Base-by-base conservation (phyloP, 2,888 invertebrate genomes). In the Deilephila porcellus region DNA sequence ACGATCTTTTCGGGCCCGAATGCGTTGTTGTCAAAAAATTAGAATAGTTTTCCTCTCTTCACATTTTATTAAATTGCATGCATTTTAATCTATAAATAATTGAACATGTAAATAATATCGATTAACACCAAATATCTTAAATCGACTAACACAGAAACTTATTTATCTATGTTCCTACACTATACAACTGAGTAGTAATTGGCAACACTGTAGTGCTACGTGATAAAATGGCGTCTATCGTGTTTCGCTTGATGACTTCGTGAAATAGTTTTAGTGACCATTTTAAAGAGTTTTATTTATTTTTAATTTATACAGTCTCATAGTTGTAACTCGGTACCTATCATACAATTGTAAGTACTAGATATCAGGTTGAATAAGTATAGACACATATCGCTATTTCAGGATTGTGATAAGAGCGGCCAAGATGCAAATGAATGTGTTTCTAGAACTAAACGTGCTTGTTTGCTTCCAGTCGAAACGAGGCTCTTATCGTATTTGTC, bases 381-480 rank as follows among this genome's bases (percentile, higher is more conserved):
- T 52, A 14, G 45, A 79, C 79, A 82, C 81, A 82, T 83, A 81
- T 60, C 34, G 29, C 60, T 71, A 37, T 81, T 81, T 82, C 88
- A 90, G 90, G 89, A 87, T 87, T 87, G 81, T 85, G 88, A 83
- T 91, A 91, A 89, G 90, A 88, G 86, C 86, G 86, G 84, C 86
- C 85, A 84, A 86, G 85, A 90, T 88, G 88, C 83, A 85, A 89
- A 87, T 86, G 75, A 84, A 80, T 82, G 78, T 82, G 79, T 77
- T 81, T 85, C 78, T 85, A 83, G 84, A 85, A 86, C 85, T 74
- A 91, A 92, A 84, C 75, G 81, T 85, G 80, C 76, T 87, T 85
- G 81, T 93, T 93, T 93, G 86, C 86, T 94, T 94, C 83, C 94
- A 94, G 94, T 94, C 88, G 83, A 90, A 86, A 91, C 90, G 88